A percentile compares a stretch with the other conserved stretches of the same genome.
phyloP scores from a whole-genome alignment of 2,888 invertebrate species.

The Cantharis lateralis region DNA sequence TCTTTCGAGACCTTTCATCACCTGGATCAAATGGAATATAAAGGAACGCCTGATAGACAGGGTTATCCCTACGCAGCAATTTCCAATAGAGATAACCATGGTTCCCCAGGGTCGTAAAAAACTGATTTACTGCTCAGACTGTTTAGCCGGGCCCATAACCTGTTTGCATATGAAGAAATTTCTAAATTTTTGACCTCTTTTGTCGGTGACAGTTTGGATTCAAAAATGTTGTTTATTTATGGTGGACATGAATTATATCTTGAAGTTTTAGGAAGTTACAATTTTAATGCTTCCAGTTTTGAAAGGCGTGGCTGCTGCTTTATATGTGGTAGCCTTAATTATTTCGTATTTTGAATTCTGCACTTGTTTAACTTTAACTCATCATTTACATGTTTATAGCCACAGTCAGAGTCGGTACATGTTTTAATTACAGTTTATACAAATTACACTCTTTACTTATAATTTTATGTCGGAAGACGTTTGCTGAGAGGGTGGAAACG shows the following conservation, averaged over 20 bases:
- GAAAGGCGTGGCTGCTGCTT: background rate
- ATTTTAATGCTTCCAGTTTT: background rate
- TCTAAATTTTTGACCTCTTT: too few species aligned
- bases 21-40: too few species aligned
- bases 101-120: too few species aligned
- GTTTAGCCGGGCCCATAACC: too few species aligned
- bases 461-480: slow-evolving; percentile 9
- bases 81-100: too few species aligned
- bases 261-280: background rate
- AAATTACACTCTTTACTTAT: slow-evolving; percentile 9
- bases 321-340: slow-evolving; percentile 1
- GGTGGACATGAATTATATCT: background rate
- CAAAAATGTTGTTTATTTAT: too few species aligned
- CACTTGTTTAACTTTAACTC: slow-evolving; percentile 12
- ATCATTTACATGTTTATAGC: slow-evolving; percentile 13
- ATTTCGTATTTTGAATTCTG: slow-evolving; percentile 9
- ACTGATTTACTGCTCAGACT: too few species aligned
- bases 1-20: too few species aligned
- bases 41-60: too few species aligned
- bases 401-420: slow-evolving; percentile 7
- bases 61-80: too few species aligned
- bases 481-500: slow-evolving; percentile 6
- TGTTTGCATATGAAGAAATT: too few species aligned
- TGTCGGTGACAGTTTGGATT: too few species aligned
- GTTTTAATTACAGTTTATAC: slow-evolving; percentile 11